Percentiles rank a stretch among this genome's conserved stretches.
These are phyloP conservation scores for Siphonodentalium dalli DNA, from an alignment of 2,888 invertebrate genomes.

Conservation along the genomic window DNA sequence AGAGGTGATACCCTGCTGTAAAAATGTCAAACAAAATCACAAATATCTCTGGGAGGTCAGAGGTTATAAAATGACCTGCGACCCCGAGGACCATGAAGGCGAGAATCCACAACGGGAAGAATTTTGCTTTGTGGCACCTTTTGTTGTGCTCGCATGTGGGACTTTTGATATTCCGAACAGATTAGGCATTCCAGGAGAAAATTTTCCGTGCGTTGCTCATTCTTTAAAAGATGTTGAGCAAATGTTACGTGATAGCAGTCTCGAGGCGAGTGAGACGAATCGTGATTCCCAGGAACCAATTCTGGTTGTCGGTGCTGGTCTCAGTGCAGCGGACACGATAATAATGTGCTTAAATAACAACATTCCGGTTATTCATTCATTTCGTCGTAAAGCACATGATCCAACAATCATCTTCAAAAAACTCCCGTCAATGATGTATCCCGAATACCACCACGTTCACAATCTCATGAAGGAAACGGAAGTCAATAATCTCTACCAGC, in stretches of 20 bases:
- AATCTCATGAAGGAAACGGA: constrained; percentile 77
- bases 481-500: constrained; percentile 75
- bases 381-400: constrained; percentile 67
- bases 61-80: constrained; percentile 68
- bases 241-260: no score
- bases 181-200: constrained; percentile 73
- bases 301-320: constrained; percentile 85
- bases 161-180: constrained; percentile 79
- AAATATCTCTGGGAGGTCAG: constrained; percentile 69
- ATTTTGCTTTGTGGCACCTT: constrained; percentile 75
- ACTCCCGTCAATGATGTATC: constrained; percentile 79
- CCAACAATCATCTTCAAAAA: constrained; percentile 67
- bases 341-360: constrained; percentile 72
- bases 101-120: constrained; percentile 36
- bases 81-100: constrained; percentile 15
- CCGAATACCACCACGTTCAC: constrained; percentile 79
- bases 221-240: constrained; percentile 73
- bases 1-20: constrained; percentile 53
- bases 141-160: constrained; percentile 81
- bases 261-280: constrained; percentile 32
- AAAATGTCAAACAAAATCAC: constrained; percentile 44
- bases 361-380: constrained; percentile 78
- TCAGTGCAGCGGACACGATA: constrained; percentile 90
- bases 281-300: constrained; percentile 70
- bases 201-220: constrained; percentile 62